Evolutionary conservation across 2,113 vertebrate genomes (phyloP).

Genomic region (Nesoenas mayeri): DNA sequence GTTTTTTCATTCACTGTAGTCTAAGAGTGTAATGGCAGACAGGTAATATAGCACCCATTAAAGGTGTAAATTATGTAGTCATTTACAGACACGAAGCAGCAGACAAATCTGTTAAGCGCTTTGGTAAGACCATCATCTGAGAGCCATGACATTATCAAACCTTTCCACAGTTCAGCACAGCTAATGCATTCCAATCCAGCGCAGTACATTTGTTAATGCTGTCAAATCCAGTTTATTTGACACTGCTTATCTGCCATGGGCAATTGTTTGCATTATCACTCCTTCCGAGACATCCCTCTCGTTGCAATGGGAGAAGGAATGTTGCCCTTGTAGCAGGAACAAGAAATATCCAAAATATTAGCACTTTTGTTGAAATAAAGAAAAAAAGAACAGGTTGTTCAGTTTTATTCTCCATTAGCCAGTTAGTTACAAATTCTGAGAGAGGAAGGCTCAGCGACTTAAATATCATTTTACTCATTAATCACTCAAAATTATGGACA

Average conservation of each 20-base stretch:
- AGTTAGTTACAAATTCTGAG: not conserved
- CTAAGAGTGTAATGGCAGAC: constrained; percentile 4
- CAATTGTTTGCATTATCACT: constrained; percentile 32
- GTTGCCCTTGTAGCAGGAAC: not conserved
- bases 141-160: constrained; percentile 50
- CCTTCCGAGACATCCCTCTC: not conserved
- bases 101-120: constrained; percentile 49
- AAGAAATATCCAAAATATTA: not conserved
- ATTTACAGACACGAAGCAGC: constrained; percentile 33
- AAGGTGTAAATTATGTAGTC: constrained; percentile 46
- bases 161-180: constrained; percentile 5
- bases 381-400: not conserved
- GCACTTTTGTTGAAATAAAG: not conserved
- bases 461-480: constrained; percentile 21
- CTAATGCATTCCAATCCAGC: constrained; percentile 23
- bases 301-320: not conserved
- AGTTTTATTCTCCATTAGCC: not conserved
- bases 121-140: constrained; percentile 38
- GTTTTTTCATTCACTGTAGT: constrained; percentile 14
- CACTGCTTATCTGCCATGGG: constrained; percentile 26
- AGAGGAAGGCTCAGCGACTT: not conserved
- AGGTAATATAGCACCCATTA: constrained; percentile 45
- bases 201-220: constrained; percentile 43
- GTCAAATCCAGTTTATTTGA: constrained; percentile 24
- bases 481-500: constrained; percentile 5